These are phyloP conservation scores for Pelochelys cantorii DNA, from an alignment of 2,797 vertebrate genomes.

Conservation along the genomic window DNA sequence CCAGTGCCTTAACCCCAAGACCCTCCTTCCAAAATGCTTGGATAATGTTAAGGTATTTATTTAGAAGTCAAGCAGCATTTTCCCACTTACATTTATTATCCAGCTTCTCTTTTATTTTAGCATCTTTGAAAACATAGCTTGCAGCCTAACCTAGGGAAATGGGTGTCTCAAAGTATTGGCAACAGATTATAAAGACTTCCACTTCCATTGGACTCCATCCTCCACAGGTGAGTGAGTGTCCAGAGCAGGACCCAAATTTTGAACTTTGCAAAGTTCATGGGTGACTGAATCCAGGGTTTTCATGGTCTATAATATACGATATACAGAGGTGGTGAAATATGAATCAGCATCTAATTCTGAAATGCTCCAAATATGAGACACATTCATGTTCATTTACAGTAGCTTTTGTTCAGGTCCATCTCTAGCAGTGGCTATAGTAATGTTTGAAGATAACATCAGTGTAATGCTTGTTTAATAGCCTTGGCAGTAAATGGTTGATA, in stretches of 20 bases:
- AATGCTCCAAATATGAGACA: not conserved
- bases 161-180: not conserved
- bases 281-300: not conserved
- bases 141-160: not conserved
- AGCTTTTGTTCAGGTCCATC: not conserved
- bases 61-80: not conserved
- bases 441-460: not conserved
- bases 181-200: not conserved
- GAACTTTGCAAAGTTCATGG: not conserved
- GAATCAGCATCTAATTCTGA: not conserved
- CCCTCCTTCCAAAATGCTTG: not conserved
- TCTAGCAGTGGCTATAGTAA: not conserved
- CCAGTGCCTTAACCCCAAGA: not conserved
- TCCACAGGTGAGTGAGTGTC: not conserved
- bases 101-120: not conserved
- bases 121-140: not conserved
- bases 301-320: not conserved
- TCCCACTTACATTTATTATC: not conserved
- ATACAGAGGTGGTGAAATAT: not conserved
- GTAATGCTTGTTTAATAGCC: too few relatives aligned
- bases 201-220: not conserved
- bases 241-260: not conserved
- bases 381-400: not conserved
- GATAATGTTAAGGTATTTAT: rapidly evolving
- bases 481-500: not conserved